Conservation (phyloP, 2,888 invertebrate genomes). For the Cheilosia soror region DNA sequence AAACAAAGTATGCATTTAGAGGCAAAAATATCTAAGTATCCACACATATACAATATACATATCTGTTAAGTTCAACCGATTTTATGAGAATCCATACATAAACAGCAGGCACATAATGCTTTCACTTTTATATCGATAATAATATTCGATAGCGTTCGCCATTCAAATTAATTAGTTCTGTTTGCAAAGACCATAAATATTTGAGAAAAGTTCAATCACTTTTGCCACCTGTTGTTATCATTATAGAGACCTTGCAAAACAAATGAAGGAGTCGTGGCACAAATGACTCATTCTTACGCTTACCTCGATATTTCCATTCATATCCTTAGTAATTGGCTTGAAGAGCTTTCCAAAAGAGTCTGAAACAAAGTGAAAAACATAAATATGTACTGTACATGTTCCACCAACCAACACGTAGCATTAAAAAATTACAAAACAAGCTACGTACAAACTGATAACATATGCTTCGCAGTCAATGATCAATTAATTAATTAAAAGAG, state of each 20-base stretch:
- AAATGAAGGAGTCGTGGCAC: neutral
- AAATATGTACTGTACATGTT: neutral
- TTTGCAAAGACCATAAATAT: neutral
- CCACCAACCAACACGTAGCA: no score
- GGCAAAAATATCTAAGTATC: no score
- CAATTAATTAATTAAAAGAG: neutral
- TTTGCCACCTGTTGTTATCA: neutral
- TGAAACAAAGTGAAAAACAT: constrained; percentile 81
- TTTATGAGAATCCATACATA: neutral
- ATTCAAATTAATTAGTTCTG: neutral
- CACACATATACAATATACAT: no score
- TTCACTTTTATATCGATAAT: neutral
- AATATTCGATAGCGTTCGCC: constrained; percentile 3
- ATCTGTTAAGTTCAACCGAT: no score
- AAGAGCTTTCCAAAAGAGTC: constrained; percentile 90
- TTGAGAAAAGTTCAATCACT: neutral
- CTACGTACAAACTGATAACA: constrained; percentile 18
- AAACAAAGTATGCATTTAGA: no score
- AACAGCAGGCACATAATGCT: neutral
- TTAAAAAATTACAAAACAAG: constrained; percentile 8
- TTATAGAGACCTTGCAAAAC: neutral
- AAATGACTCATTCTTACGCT: constrained; percentile 76
- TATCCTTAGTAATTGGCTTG: constrained; percentile 89
- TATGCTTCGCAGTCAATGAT: neutral
- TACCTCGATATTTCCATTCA: constrained; percentile 91